Conservation (phyloP, 2,888 invertebrate genomes). For the Argyra leucocephala region DNA sequence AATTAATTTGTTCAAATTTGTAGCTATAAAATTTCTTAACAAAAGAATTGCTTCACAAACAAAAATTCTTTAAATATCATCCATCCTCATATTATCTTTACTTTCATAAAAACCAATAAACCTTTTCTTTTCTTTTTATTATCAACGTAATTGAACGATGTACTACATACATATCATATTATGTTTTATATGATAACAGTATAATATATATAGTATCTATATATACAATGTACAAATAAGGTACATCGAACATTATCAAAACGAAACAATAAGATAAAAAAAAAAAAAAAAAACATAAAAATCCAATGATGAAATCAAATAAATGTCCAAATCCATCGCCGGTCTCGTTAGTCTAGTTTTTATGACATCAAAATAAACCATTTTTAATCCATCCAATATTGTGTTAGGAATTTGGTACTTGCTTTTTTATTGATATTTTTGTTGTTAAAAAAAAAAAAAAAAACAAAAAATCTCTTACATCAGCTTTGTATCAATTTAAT, state of each 20-base stretch:
- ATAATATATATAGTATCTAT: neutral
- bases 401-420: neutral
- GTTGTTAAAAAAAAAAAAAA: too few relatives aligned
- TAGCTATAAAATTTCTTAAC: neutral
- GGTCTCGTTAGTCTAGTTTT: neutral
- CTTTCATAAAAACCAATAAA: slow-evolving; percentile 1
- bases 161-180: neutral
- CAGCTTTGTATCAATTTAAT: neutral
- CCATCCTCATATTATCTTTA: too few relatives aligned
- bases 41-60: neutral
- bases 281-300: neutral
- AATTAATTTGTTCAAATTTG: neutral
- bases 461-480: slow-evolving; percentile 2
- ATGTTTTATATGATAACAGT: neutral
- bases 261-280: neutral
- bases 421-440: neutral
- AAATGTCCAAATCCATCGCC: neutral
- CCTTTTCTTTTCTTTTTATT: neutral
- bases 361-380: neutral
- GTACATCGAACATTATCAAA: neutral
- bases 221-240: neutral
- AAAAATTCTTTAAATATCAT: neutral
- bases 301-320: neutral
- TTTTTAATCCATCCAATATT: neutral
- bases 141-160: neutral